Conservation (phyloP, 1,140 invertebrate species). For the Oryctes rhinoceros region DNA sequence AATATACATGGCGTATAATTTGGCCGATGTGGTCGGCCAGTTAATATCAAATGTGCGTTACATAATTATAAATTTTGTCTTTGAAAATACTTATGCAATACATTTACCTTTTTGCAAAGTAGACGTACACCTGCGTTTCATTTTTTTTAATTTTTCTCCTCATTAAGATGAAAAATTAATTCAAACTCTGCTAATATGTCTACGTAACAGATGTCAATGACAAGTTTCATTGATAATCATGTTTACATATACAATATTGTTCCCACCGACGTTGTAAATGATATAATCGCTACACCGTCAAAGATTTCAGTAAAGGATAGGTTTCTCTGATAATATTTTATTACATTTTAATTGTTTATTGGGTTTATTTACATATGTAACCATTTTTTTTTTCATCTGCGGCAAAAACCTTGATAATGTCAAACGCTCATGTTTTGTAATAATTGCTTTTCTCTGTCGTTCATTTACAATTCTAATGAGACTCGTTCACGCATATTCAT, state of each 20-base stretch:
- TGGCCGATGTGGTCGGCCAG: no score
- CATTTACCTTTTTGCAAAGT: no score
- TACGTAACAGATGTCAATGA: constrained; percentile 3
- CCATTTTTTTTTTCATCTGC: background rate
- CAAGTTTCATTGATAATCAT: background rate
- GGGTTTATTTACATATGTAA: constrained; percentile 10
- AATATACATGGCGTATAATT: no score
- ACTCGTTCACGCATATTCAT: background rate
- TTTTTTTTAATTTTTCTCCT: no score
- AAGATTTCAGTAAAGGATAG: background rate
- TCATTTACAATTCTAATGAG: constrained; percentile 5
- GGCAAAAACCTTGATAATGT: background rate
- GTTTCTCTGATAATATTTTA: background rate
- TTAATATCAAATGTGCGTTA: no score
- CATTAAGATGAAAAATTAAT: no score
- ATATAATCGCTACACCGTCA: background rate
- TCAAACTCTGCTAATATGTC: background rate
- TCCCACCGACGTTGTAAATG: background rate
- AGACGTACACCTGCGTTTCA: no score
- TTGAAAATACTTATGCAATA: no score
- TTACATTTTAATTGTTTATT: background rate
- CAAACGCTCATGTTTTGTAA: background rate
- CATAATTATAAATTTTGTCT: no score
- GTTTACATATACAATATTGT: background rate
- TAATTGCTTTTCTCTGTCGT: background rate